Conservation (phyloP, 2,888 invertebrate genomes). For the Aplocera efformata region DNA sequence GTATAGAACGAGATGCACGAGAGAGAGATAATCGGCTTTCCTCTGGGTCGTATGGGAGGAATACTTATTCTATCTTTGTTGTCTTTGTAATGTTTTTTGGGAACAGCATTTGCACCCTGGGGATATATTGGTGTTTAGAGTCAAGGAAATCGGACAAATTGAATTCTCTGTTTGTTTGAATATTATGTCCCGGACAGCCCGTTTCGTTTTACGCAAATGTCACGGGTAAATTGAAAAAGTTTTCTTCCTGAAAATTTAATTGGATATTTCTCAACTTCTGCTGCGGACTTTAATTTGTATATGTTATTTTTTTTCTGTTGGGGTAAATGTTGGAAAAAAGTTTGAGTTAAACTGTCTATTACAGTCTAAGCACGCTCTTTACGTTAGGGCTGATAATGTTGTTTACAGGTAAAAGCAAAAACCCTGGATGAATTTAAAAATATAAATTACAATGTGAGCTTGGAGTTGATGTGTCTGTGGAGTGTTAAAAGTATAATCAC, state of each 20-base stretch:
- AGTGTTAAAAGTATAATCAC: too few relatives aligned
- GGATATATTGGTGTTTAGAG: conserved; percentile 48
- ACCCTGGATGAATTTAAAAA: too few relatives aligned
- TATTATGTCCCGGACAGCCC: conserved; percentile 31
- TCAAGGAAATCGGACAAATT: conserved; percentile 48
- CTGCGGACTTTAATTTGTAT: conserved; percentile 21
- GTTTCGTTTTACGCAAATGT: conserved; percentile 21
- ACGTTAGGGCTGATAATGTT: too few relatives aligned
- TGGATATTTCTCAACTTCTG: conserved; percentile 15
- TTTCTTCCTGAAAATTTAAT: conserved; percentile 21
- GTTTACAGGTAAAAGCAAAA: too few relatives aligned
- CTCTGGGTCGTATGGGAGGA: conserved; percentile 32
- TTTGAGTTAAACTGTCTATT: too few relatives aligned
- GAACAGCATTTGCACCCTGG: conserved; percentile 40
- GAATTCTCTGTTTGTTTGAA: conserved; percentile 50
- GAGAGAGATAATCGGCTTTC: conserved; percentile 49
- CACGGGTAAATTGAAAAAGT: conserved; percentile 31
- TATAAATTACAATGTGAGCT: too few relatives aligned
- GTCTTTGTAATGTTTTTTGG: conserved; percentile 49
- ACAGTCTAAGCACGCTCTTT: too few relatives aligned
- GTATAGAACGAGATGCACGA: conserved; percentile 29
- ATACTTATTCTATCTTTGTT: conserved; percentile 39
- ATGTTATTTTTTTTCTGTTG: conserved; percentile 1
- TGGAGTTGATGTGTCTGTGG: too few relatives aligned
- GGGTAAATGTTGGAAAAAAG: background rate